phyloP scores from a whole-genome alignment of 1,140 invertebrate species.

The Zaprionus taronus region DNA sequence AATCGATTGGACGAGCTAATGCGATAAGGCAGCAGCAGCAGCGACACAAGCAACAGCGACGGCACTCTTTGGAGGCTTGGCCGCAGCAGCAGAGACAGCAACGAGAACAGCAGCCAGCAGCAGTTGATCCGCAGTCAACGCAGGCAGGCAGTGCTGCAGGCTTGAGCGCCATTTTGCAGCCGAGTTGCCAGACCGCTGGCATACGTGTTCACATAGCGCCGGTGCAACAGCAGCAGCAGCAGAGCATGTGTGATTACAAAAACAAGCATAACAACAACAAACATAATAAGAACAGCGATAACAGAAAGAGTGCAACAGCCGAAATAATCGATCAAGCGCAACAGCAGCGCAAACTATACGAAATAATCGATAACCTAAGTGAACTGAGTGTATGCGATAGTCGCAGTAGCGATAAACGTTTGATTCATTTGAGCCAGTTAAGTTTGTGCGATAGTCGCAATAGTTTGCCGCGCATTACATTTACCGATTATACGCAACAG shows the following conservation, averaged over 20 bases:
- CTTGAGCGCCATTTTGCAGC: conserved; percentile 46
- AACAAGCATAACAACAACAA: conserved; percentile 1
- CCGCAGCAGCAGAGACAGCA: conserved; percentile 11
- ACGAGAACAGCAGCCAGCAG: neutral
- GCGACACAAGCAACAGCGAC: conserved; percentile 23
- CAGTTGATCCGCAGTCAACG: conserved; percentile 2
- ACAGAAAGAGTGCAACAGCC: conserved; percentile 14
- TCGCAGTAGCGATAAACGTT: conserved; percentile 7
- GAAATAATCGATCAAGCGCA: conserved; percentile 40
- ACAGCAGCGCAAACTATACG: conserved; percentile 62
- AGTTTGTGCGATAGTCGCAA: conserved; percentile 50
- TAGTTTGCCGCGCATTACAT: conserved; percentile 70
- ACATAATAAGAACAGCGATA: conserved; percentile 11
- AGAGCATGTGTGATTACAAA: conserved; percentile 61
- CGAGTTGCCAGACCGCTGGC: conserved; percentile 26
- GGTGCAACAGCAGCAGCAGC: neutral
- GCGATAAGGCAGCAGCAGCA: conserved; percentile 34
- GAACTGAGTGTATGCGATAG: conserved; percentile 62
- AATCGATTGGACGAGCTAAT: conserved; percentile 76
- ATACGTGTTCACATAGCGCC: conserved; percentile 43
- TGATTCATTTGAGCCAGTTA: conserved; percentile 55
- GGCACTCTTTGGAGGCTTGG: neutral
- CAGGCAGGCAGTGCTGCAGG: conserved; percentile 4
- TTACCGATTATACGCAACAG: conserved; percentile 77
- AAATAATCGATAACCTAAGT: conserved; percentile 77